Evolutionary conservation across 2,797 vertebrate species (phyloP).

Genomic region (Syndactyla subalaris): DNA sequence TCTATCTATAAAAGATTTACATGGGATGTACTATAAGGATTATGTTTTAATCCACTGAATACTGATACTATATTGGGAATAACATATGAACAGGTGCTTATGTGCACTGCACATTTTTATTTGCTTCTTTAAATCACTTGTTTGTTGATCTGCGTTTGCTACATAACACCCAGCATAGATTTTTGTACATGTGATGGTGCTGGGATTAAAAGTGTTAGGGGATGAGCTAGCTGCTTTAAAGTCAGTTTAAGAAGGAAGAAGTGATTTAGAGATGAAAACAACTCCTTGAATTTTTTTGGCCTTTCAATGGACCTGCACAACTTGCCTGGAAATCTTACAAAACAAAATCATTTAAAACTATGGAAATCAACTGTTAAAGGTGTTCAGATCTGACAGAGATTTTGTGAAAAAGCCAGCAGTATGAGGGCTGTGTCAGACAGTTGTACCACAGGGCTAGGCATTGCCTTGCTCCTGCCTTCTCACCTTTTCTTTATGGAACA

Average conservation of each 20-base stretch:
- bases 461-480: background rate
- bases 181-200: background rate
- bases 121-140: background rate
- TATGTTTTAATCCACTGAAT: slow-evolving; percentile 49
- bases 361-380: background rate
- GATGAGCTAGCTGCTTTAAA: background rate
- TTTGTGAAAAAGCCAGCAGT: background rate
- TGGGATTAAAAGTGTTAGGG: background rate
- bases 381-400: background rate
- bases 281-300: background rate
- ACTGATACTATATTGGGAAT: slow-evolving; percentile 27
- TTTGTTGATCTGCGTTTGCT: background rate
- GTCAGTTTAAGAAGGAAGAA: background rate
- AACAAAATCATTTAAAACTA: background rate
- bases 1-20: slow-evolving; percentile 24
- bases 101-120: background rate
- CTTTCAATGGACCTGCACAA: background rate
- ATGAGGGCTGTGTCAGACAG: background rate
- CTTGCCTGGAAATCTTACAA: background rate
- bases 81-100: background rate
- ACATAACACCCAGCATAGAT: background rate
- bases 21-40: slow-evolving; percentile 39
- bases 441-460: too few relatives aligned
- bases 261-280: background rate
- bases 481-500: background rate